phyloP scores from a whole-genome alignment of 2,888 invertebrate species.

The Ceraclea dissimilis region DNA sequence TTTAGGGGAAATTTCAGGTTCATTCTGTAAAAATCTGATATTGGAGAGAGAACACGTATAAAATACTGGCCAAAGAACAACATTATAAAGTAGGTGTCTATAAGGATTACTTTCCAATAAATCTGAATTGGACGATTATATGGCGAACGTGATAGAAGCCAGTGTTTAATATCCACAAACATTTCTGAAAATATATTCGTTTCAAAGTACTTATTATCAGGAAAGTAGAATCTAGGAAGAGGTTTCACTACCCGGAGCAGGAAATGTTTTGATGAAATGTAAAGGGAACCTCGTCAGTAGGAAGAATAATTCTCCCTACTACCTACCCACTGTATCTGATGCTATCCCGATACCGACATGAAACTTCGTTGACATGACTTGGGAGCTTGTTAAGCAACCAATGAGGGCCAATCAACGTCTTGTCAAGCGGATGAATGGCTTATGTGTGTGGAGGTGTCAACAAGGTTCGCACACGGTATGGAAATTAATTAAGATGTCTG shows the following conservation, averaged over 20 bases:
- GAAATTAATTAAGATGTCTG: neutral
- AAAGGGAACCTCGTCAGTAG: neutral
- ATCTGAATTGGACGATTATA: too few species aligned
- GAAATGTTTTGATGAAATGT: constrained; percentile 5
- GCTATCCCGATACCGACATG: constrained; percentile 16
- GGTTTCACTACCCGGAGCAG: constrained; percentile 5
- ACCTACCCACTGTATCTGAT: constrained; percentile 8
- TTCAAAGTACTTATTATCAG: constrained; percentile 6
- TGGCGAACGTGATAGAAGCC: too few species aligned
- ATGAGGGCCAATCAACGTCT: constrained; percentile 26
- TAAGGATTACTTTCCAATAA: too few species aligned
- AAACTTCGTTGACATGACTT: constrained; percentile 18
- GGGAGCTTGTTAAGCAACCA: constrained; percentile 24
- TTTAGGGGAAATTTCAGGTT: too few species aligned
- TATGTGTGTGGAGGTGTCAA: constrained; percentile 3
- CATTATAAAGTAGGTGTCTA: too few species aligned
- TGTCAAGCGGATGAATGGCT: constrained; percentile 26
- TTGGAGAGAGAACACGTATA: too few species aligned
- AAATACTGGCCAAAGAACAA: too few species aligned
- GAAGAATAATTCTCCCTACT: neutral
- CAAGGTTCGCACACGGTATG: neutral
- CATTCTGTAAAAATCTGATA: too few species aligned
- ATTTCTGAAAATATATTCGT: too few species aligned
- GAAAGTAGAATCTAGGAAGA: constrained; percentile 6
- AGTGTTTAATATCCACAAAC: too few species aligned